These are phyloP conservation scores for Pimephales promelas DNA, from an alignment of 2,113 vertebrate genomes.

Conservation along the genomic window DNA sequence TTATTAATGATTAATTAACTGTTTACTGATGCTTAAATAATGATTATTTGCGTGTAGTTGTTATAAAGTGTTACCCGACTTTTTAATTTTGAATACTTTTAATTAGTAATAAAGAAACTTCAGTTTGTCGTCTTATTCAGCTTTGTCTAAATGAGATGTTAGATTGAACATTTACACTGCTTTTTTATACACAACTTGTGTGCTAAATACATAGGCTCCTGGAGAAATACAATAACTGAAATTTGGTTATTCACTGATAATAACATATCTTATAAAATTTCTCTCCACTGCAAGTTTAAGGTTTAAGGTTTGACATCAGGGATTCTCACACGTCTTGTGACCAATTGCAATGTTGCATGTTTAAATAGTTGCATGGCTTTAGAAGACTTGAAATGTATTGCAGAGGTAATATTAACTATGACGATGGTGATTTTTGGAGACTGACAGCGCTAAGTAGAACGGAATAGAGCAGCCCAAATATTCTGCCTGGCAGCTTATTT, in stretches of 20 bases:
- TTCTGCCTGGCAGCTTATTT: neutral
- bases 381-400: neutral
- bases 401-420: neutral
- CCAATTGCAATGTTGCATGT: neutral
- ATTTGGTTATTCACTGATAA: neutral
- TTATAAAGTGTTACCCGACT: too few species aligned
- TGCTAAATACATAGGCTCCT: neutral
- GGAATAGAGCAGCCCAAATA: neutral
- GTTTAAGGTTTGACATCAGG: neutral
- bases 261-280: neutral
- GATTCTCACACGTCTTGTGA: neutral
- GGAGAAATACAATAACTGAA: neutral
- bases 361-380: neutral
- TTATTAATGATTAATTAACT: too few species aligned
- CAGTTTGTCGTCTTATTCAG: neutral
- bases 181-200: neutral
- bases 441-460: neutral
- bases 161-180: neutral
- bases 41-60: too few species aligned
- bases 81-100: too few species aligned
- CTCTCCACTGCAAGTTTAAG: neutral
- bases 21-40: too few species aligned
- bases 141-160: neutral
- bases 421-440: neutral
- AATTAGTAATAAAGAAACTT: neutral